Base-by-base conservation (phyloP, 2,888 invertebrate genomes). In the Coelogynopora nodosa region DNA sequence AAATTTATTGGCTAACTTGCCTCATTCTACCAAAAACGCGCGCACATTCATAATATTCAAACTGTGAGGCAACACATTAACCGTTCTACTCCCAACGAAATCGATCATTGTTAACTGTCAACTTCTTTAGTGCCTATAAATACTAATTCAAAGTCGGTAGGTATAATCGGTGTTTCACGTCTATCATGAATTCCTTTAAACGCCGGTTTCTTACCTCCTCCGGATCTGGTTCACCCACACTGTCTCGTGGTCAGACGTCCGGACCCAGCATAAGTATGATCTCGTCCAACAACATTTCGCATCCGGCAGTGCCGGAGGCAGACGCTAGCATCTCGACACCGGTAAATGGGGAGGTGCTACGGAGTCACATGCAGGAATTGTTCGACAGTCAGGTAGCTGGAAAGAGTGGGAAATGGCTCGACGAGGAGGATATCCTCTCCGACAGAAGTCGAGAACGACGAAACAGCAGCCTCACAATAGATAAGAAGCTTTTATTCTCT, bases 161-260 rank as follows among this genome's bases (percentile, higher is more conserved):
- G n/a, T n/a, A n/a, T n/a, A n/a, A n/a, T n/a, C n/a, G n/a, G n/a
- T n/a, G n/a, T n/a, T n/a, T n/a, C n/a, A n/a, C n/a, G n/a, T n/a
- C n/a, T n/a, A n/a, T n/a, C n/a, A 74, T 74, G 74, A 74, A 74
- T 26, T 74, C 74, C 2, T 74, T 74, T 74, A 74, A 74, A 74
- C 74, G 74, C 5, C 49, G 49, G 5, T 74, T 74, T 74, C 74
- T 74, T 23, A 23, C 74, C 74, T 74, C 74, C 23, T 74, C 74
- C 23, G 18, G 23, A 2, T 74, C 74, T 26, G 5, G 23, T 74
- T 23, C 74, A 2, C 74, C 74, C 2, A 10, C 18, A 18, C 5
- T 49, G 49, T 49, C 49, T 49, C 5, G 5, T 49, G 5, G 74
- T 26, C 5, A 74, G 2, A 5, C 5, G 18, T 13, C 74, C 2